phyloP scores from a whole-genome alignment of 2,888 invertebrate genomes.

The Brenthis ino region DNA sequence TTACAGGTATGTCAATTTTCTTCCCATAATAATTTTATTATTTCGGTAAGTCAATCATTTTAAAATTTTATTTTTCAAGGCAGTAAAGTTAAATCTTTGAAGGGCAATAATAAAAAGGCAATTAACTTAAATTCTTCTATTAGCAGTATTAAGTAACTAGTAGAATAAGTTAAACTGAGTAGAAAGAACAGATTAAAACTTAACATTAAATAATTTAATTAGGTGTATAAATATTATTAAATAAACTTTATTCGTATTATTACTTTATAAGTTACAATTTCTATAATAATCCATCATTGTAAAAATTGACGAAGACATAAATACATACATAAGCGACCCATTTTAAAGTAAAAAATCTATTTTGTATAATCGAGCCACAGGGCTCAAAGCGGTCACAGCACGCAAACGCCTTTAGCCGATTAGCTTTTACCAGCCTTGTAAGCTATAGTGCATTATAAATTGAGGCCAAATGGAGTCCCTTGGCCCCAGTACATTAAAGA shows the following conservation, averaged over 20 bases:
- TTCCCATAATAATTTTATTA: not conserved
- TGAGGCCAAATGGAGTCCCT: conserved; percentile 37
- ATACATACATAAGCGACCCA: conserved; percentile 1
- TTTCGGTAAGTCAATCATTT: conserved; percentile 1
- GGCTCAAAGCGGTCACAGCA: conserved; percentile 30
- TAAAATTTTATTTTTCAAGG: not conserved
- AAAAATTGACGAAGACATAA: not conserved
- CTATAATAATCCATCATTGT: not conserved
- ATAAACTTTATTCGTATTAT: too few relatives aligned
- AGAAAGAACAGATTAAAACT: too few relatives aligned
- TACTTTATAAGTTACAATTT: too few relatives aligned
- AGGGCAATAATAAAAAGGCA: too few relatives aligned
- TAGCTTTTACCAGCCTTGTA: conserved; percentile 51
- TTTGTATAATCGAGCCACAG: conserved; percentile 23
- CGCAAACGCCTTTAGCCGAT: conserved; percentile 45
- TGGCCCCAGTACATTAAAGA: conserved; percentile 40
- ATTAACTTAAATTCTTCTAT: too few relatives aligned
- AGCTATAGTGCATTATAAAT: conserved; percentile 47
- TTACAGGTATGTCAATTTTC: conserved; percentile 61
- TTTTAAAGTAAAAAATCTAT: conserved; percentile 4
- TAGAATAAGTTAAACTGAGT: too few relatives aligned
- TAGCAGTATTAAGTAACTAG: too few relatives aligned
- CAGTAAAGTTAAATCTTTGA: too few relatives aligned
- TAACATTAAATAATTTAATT: too few relatives aligned
- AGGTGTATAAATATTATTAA: too few relatives aligned